phyloP scores from a whole-genome alignment of 2,797 vertebrate species.

The Mastacembelus armatus region DNA sequence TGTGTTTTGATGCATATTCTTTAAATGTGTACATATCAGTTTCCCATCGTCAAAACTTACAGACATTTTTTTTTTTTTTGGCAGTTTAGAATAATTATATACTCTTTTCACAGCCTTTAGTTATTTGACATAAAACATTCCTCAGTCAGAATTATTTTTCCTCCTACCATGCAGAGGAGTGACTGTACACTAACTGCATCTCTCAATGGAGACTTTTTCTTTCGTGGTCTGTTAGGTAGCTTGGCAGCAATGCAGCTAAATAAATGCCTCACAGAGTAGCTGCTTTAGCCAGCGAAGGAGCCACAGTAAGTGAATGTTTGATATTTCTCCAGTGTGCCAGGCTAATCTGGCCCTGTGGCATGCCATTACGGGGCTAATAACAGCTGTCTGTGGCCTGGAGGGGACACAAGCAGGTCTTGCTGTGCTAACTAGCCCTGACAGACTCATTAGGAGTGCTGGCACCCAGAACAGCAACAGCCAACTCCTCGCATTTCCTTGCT shows the following conservation, averaged over 20 bases:
- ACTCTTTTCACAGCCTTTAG: neutral
- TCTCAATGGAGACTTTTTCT: slow-evolving; percentile 43
- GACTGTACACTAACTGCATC: slow-evolving; percentile 48
- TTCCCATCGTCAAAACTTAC: neutral
- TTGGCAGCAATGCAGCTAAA: slow-evolving; percentile 66
- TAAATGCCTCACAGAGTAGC: slow-evolving; percentile 66
- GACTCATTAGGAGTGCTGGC: slow-evolving; percentile 87
- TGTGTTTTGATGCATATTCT: neutral
- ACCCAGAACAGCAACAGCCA: slow-evolving; percentile 79
- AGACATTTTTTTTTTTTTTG: neutral
- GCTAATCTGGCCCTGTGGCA: slow-evolving; percentile 85
- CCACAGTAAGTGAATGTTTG: slow-evolving; percentile 79
- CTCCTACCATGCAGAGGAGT: slow-evolving; percentile 26
- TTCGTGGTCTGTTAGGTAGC: slow-evolving; percentile 59
- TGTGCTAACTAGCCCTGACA: slow-evolving; percentile 86
- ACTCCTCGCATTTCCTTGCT: slow-evolving; percentile 70
- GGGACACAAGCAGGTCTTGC: slow-evolving; percentile 76
- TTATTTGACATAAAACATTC: slow-evolving; percentile 1
- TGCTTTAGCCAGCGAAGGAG: slow-evolving; percentile 63
- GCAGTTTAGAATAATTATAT: neutral
- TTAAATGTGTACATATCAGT: neutral
- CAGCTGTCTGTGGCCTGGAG: slow-evolving; percentile 84
- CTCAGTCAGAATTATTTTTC: slow-evolving; percentile 16
- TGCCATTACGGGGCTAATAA: slow-evolving; percentile 88
- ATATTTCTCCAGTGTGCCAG: slow-evolving; percentile 81